Base-by-base conservation (phyloP, 2,113 vertebrate genomes). In the Hystrix brachyura region DNA sequence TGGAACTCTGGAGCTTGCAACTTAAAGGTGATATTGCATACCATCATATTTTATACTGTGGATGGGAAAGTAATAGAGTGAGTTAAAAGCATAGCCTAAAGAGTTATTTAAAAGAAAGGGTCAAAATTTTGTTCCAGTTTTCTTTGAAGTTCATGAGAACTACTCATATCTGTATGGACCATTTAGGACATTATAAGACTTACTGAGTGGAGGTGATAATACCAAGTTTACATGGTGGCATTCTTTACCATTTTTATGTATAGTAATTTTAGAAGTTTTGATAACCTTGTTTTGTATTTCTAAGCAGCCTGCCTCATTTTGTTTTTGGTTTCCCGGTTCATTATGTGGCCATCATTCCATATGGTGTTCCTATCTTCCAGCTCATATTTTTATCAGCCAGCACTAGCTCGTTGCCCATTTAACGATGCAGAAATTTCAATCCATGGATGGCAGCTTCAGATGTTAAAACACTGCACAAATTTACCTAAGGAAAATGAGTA, bases 401-500 rank as follows among this genome's bases (percentile, higher is more conserved):
- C 80, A 92, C 74, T 88, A 96, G 81, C 79, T 95, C 98, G 96
- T 94, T 97, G 97, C 62, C 85, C 87, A 92, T 87, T 95, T 98
- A 98, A 98, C 97, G 97, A 84, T 97, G 93, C 76, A 98, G 97
- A 97, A 95, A 97, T 98, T 98, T 97, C 97, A 96, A 98, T 96
- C 97, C 94, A 92, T 1, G n/a, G 97, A 71, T 91, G 90, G 92
- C 55, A 83, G 72, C 98, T 98, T 97, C 94, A 95, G 93, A 87
- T 97, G 95, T 97, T 97, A 98, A 98, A 95, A 88, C 57, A 96
- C 15, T 86, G 95, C 95, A 96, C 96, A 97, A 98, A 97, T 98
- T 97, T 97, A 98, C 97, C 81, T 96, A 94, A 90, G 89, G 59
- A 97, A 98, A 98, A 98, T 98, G 95, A 98, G 93, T 97, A 97